Conservation (phyloP, 2,888 invertebrate genomes). For the Clistopyga incitator region DNA sequence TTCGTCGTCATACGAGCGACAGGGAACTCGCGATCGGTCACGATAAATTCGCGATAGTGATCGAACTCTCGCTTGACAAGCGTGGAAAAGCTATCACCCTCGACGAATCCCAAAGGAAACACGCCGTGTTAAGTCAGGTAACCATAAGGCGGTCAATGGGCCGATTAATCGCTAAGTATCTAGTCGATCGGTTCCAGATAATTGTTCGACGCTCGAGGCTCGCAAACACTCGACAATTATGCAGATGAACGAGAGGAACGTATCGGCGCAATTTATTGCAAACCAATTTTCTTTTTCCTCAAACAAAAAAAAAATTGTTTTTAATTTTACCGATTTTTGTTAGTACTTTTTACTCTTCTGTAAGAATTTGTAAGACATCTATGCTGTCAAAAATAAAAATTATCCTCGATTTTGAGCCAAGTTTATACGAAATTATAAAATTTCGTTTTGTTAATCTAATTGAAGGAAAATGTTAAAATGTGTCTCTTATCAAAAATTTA, state of each 20-base stretch:
- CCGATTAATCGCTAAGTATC: conserved; percentile 27
- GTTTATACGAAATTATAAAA: too few relatives aligned
- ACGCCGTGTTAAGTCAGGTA: background rate
- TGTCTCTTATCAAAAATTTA: too few relatives aligned
- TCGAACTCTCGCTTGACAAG: conserved; percentile 43
- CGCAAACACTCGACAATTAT: background rate
- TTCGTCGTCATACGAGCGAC: conserved; percentile 30
- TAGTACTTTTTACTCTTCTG: background rate
- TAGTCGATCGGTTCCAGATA: conserved; percentile 5
- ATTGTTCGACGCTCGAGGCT: conserved; percentile 9
- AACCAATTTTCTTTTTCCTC: background rate
- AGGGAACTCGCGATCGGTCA: conserved; percentile 38
- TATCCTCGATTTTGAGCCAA: too few relatives aligned
- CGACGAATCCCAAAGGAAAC: conserved; percentile 23
- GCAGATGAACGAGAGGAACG: background rate
- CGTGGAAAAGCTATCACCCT: conserved; percentile 38
- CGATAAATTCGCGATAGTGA: conserved; percentile 58
- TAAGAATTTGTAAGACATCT: background rate
- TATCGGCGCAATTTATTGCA: background rate
- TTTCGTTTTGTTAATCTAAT: too few relatives aligned
- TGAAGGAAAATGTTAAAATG: too few relatives aligned
- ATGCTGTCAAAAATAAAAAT: too few relatives aligned
- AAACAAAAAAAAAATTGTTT: too few relatives aligned
- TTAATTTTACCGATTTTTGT: too few relatives aligned
- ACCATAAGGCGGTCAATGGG: conserved; percentile 14